phyloP scores from a whole-genome alignment of 2,113 vertebrate species.

The Gavialis gangeticus region DNA sequence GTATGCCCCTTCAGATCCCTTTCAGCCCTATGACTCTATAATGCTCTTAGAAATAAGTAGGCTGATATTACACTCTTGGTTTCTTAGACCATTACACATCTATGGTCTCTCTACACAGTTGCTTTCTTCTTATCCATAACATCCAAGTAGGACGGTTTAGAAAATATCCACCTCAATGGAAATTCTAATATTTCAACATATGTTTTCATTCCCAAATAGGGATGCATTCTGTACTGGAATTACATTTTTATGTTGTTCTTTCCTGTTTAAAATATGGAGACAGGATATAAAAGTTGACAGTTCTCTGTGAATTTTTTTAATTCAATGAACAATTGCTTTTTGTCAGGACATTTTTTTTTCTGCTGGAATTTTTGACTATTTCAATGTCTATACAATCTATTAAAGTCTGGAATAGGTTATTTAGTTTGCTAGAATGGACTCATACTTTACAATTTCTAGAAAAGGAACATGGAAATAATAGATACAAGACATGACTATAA shows the following conservation, averaged over 20 bases:
- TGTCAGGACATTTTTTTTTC: neutral
- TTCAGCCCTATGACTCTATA: too few relatives aligned
- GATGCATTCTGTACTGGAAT: too few relatives aligned
- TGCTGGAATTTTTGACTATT: neutral
- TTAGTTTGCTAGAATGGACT: neutral
- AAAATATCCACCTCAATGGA: neutral
- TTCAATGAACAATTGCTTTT: neutral
- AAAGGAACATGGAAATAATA: neutral
- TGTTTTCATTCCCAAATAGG: neutral
- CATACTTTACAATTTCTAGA: neutral
- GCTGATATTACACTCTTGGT: neutral
- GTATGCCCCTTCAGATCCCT: too few relatives aligned
- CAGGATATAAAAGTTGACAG: neutral
- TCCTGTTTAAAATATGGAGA: constrained; percentile 13
- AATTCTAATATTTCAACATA: neutral
- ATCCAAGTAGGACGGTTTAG: neutral
- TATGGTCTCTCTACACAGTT: neutral
- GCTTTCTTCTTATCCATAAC: neutral
- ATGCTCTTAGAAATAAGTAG: neutral
- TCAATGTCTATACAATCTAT: neutral
- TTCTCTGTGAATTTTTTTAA: neutral
- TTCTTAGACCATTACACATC: neutral
- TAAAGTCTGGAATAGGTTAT: neutral
- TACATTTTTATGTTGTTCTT: neutral
- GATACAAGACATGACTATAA: neutral